Base-by-base conservation (phyloP, 1,140 invertebrate species). In the Euschistus heros region DNA sequence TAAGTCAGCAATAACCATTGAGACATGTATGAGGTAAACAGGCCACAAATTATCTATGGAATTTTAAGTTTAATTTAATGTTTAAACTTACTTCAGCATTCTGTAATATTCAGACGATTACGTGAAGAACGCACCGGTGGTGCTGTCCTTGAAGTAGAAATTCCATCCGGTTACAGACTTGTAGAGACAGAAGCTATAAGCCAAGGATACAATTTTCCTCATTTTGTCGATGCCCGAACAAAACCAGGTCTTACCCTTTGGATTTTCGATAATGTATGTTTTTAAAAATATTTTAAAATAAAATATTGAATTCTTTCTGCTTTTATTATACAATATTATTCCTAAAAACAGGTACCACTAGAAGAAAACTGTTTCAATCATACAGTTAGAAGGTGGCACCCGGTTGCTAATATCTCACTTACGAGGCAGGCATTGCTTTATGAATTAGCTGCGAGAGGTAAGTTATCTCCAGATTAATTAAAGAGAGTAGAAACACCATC, bases 371-470 rank as follows among this genome's bases (percentile, higher is more conserved):
- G 78, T 65, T 77, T 79, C 67, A 74, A 78, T 62, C 77, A 77
- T 68, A 73, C 73, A 26, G 76, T 81, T 13, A 75, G 76, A 60
- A 71, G 83, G 47, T 84, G 81, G 80, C 81, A 77, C 70, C 81
- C 83, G 6, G 80, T 84, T 1, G 82, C 82, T 18, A 84, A 84
- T 70, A 73, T 80, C 68, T 81, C 82, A 8, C 73, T 76, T 18
- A 76, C 80, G 62, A 76, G 82, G 68, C 76, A 78, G 68, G 78
- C 82, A 30, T 74, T 78, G 20, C 74, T 84, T 4, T 83, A 81
- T 71, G 82, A 84, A 72, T 77, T 79, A 50, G 82, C 82, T 72
- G 77, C 80, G 65, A 80, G 81, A 75, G 81, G 82, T 82, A 74
- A 71, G 55, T 7, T 57, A 4, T 57, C 52, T 54, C 8, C 52